These are phyloP conservation scores for Lepidurus arcticus DNA, from an alignment of 1,140 invertebrate species.

Conservation along the genomic window DNA sequence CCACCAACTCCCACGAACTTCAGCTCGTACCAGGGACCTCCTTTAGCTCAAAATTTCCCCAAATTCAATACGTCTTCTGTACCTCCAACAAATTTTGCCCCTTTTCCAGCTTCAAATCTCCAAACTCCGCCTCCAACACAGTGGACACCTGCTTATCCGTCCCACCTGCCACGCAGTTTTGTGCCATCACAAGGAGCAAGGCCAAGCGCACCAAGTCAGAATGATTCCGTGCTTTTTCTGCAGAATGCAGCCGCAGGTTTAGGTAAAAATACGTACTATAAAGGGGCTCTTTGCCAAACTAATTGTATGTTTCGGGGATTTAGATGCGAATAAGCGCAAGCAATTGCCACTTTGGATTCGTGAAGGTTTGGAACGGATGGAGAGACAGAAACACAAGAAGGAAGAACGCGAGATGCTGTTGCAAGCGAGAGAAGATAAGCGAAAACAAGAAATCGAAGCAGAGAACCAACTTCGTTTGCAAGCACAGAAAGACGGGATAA, in stretches of 20 bases:
- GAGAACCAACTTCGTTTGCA: constrained; percentile 41
- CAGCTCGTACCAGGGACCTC: background rate
- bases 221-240: background rate
- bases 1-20: background rate
- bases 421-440: constrained; percentile 56
- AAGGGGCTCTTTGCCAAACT: background rate
- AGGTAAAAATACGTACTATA: background rate
- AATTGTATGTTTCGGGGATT: background rate
- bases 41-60: background rate
- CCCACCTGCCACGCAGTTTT: constrained; percentile 42
- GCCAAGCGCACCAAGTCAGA: background rate
- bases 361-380: constrained; percentile 95
- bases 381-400: constrained; percentile 85
- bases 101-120: background rate
- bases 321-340: constrained; percentile 81
- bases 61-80: background rate
- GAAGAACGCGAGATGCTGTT: constrained; percentile 68
- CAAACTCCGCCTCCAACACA: background rate
- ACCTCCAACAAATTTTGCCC: background rate
- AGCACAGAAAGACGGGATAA: constrained; percentile 35
- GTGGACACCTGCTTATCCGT: constrained; percentile 45
- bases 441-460: constrained; percentile 50
- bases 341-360: constrained; percentile 92
- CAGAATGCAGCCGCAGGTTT: background rate
- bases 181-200: background rate